Base-by-base conservation (phyloP, 1,140 invertebrate genomes). In the Sinonovacula constricta region DNA sequence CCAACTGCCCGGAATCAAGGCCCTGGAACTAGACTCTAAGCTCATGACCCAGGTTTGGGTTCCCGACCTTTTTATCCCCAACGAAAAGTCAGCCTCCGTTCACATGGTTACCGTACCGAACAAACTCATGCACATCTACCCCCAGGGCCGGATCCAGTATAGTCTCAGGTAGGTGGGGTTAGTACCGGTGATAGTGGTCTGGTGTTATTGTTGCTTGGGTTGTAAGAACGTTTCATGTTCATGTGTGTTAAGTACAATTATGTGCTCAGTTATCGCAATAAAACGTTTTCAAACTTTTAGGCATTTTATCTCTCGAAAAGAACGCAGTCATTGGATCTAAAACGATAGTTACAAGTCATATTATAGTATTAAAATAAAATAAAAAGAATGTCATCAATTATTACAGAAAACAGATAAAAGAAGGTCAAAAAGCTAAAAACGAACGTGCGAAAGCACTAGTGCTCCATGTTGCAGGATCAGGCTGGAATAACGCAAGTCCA, bases 31-130 rank as follows among this genome's bases (percentile, higher is more conserved):
- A 12, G 98, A 91, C 97, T 96, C 78, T 92, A 97, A 89, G 96
- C 97, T 92, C 95, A 95, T 88, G 98, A 59, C 93, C 79, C 89
- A 91, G 54, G 93, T 95, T 66, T 94, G 94, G 94, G 93, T 94
- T 68, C 94, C 94, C 0, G 94, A 95, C 84, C 92, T 94, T 1
- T 95, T 94, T 86, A 94, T 95, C 82, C 92, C 93, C 31, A 95
- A 95, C 86, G 94, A 94, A 30, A 95, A 94, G 88, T 91, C 93
- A 74, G 94, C 88, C 2, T 57, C 57, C 45, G 81, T 87, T 53
- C 88, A 90, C 62, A 54, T 83, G n/a, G 81, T 90, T 18, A 90
- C 90, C 0, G 93, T 95, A 14, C 93, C 94, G 4, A 95, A 95
- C 85, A 93, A 94, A 39, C 87, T 95, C 5, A 93, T 95, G 80